Percentiles rank a stretch among this genome's conserved stretches.
These are phyloP conservation scores for Epicampocera succincta DNA, from an alignment of 2,888 invertebrate species.

Conservation along the genomic window DNA sequence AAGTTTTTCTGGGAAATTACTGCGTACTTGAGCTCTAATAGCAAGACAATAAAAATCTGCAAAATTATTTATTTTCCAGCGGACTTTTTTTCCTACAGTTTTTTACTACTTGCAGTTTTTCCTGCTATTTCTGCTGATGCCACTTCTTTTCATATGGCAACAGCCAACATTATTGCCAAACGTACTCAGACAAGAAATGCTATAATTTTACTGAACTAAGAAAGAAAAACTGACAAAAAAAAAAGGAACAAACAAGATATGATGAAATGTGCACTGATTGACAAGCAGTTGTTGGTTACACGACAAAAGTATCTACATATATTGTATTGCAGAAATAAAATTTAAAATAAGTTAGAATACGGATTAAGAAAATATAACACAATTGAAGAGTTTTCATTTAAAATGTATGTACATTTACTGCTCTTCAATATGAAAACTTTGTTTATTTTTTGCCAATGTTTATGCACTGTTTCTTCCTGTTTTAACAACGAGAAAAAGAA, in stretches of 20 bases:
- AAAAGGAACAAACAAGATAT: slow-evolving; percentile 28
- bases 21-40: too few species aligned
- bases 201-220: slow-evolving; percentile 8
- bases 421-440: too few species aligned
- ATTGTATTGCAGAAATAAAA: background rate
- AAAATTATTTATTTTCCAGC: background rate
- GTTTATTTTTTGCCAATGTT: background rate
- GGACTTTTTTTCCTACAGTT: background rate
- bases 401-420: too few species aligned
- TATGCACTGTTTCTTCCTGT: background rate
- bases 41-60: too few species aligned
- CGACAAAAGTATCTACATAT: background rate
- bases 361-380: background rate
- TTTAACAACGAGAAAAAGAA: background rate
- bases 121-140: slow-evolving; percentile 27
- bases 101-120: background rate
- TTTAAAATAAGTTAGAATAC: background rate
- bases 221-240: background rate
- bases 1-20: too few species aligned
- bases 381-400: background rate
- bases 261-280: slow-evolving; percentile 63
- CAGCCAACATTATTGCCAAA: slow-evolving; percentile 52
- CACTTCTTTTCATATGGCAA: slow-evolving; percentile 44
- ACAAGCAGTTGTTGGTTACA: slow-evolving; percentile 63
- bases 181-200: slow-evolving; percentile 36